Base-by-base conservation (phyloP, 1,140 invertebrate genomes). In the Heliconius himera region DNA sequence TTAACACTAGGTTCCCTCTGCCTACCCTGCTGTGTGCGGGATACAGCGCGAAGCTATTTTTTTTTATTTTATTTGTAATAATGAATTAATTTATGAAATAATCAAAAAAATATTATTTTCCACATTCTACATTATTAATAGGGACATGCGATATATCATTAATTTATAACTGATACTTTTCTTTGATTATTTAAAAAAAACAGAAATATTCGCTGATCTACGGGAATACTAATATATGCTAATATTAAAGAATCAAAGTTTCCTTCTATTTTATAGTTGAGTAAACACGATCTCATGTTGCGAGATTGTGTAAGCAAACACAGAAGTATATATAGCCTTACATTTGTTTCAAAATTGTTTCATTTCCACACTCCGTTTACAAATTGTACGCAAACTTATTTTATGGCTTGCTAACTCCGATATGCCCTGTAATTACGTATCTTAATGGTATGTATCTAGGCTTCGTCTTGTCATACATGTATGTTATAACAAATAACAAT, bases 391-490 rank as follows among this genome's bases (percentile, higher is more conserved):
- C 60, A 66, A 66, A 66, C 60, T 66, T 66, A 66, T 66, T 66
- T 66, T 54, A 77, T 49, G 70, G 76, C 41, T 29, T 74, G 41
- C 66, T n/a, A 33, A 51, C 78, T 79, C 70, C 38, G 72, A 78
- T 74, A 74, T 79, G 77, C 78, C 71, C 78, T n/a, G 29, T 79
- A 79, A 79, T 79, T 79, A 79, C 66, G 13, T 71, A 56, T 66
- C 60, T 75, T 66, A 60, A 60, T 54, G 41, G 71, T 51, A 66
- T 66, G 60, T 29, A 66, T 29, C 60, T 66, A 66, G 3, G 60
- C 11, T 4, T 29, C 60, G 26, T 66, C 60, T 66, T 16, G 9
- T 66, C 20, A n/a, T n/a, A n/a, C n/a, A n/a, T n/a, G n/a, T n/a
- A n/a, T n/a, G n/a, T n/a, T n/a, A n/a, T n/a, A n/a, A n/a, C n/a